These are phyloP conservation scores for Heliconius ismenius DNA, from an alignment of 2,888 invertebrate species.

Conservation along the genomic window DNA sequence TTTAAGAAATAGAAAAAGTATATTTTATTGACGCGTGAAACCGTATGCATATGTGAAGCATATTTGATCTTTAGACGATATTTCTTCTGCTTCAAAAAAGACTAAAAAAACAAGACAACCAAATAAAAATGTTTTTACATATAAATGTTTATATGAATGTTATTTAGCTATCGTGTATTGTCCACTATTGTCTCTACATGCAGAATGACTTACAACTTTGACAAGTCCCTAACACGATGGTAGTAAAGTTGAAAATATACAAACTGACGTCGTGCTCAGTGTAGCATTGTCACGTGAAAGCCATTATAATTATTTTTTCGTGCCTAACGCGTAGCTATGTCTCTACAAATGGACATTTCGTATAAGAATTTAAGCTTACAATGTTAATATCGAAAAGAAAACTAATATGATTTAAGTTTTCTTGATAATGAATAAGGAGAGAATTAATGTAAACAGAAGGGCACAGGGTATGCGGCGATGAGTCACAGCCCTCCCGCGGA, in stretches of 20 bases:
- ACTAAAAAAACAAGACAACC: neutral
- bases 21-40: no score
- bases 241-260: constrained; percentile 20
- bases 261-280: constrained; percentile 2
- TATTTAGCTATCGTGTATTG: constrained; percentile 7
- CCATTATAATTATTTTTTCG: constrained; percentile 40
- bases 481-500: neutral
- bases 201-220: constrained; percentile 20
- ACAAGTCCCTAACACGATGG: neutral
- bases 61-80: no score
- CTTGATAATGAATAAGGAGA: neutral
- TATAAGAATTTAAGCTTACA: neutral
- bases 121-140: neutral
- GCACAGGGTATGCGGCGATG: neutral
- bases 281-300: constrained; percentile 39
- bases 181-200: constrained; percentile 12
- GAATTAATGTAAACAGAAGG: neutral
- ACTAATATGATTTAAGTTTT: neutral
- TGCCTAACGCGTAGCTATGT: constrained; percentile 33
- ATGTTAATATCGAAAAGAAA: neutral
- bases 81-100: no score
- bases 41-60: no score
- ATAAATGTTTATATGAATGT: constrained; percentile 13
- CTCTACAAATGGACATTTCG: constrained; percentile 18
- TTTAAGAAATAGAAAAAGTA: neutral